Percentiles rank a stretch among this genome's conserved stretches.
Evolutionary conservation across 2,888 invertebrate genomes (phyloP).

Genomic region (Harpalus rubripes): DNA sequence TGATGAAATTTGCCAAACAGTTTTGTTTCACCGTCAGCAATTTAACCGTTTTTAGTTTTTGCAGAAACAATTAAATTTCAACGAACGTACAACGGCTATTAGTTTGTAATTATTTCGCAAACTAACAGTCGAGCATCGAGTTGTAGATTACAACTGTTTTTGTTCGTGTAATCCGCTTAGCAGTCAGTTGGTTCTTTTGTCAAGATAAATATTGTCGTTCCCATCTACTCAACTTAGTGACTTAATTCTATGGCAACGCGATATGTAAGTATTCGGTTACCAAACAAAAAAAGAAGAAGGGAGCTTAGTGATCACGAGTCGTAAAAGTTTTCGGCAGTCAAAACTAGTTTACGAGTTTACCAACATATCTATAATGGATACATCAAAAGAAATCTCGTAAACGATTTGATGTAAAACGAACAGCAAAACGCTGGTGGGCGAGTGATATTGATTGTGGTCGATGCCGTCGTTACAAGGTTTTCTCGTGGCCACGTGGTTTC

Average conservation of each 20-base stretch:
- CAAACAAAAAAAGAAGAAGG: slow-evolving; percentile 23
- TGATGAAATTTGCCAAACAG: slow-evolving; percentile 9
- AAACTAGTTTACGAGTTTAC: slow-evolving; percentile 56
- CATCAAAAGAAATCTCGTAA: slow-evolving; percentile 56
- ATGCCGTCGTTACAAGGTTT: slow-evolving; percentile 28
- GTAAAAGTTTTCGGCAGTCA: slow-evolving; percentile 50
- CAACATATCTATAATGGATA: slow-evolving; percentile 60
- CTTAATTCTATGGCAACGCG: slow-evolving; percentile 5
- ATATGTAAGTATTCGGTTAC: slow-evolving; percentile 16
- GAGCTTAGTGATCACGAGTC: slow-evolving; percentile 17
- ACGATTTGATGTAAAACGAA: slow-evolving; percentile 22
- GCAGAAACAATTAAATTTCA: slow-evolving; percentile 23
- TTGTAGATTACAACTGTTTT: slow-evolving; percentile 41
- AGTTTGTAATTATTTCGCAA: slow-evolving; percentile 30
- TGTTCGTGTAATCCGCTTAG: slow-evolving; percentile 26
- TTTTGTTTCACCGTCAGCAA: background rate
- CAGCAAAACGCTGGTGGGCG: slow-evolving; percentile 5
- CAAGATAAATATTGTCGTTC: slow-evolving; percentile 29
- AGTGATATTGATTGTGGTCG: slow-evolving; percentile 21
- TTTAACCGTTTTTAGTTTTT: background rate
- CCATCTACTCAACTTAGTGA: slow-evolving; percentile 14
- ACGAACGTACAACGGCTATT: slow-evolving; percentile 14
- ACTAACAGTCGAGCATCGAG: slow-evolving; percentile 18
- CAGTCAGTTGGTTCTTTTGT: slow-evolving; percentile 11
- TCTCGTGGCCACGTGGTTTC: slow-evolving; percentile 11